Evolutionary conservation across 1,140 invertebrate genomes (phyloP).

Genomic region (Neodiprion fabricii): DNA sequence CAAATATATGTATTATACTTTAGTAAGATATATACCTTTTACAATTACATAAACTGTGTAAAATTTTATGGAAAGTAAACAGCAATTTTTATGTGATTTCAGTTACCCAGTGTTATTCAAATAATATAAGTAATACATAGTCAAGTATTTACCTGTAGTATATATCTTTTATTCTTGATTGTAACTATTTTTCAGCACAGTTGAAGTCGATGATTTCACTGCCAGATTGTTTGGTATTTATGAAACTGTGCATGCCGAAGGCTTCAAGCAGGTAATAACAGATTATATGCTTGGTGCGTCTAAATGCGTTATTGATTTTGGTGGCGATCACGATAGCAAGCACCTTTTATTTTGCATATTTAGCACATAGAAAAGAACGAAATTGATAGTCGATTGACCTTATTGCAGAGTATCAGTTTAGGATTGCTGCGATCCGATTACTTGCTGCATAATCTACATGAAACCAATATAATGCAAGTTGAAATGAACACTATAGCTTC

Average conservation of each 20-base stretch:
- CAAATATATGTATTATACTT: too few relatives aligned
- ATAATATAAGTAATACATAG: too few relatives aligned
- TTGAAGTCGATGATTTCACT: constrained; percentile 88
- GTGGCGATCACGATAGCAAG: too few relatives aligned
- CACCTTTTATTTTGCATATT: too few relatives aligned
- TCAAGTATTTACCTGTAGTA: constrained; percentile 8
- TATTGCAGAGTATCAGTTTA: constrained; percentile 61
- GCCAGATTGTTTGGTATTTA: constrained; percentile 82
- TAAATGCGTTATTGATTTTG: too few relatives aligned
- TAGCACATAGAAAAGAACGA: too few relatives aligned
- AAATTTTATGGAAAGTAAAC: too few relatives aligned
- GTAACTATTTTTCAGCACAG: constrained; percentile 66
- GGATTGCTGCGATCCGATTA: constrained; percentile 80
- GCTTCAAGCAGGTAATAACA: constrained; percentile 70
- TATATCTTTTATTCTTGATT: neutral
- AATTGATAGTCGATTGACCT: constrained; percentile 17
- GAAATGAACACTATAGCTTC: constrained; percentile 79
- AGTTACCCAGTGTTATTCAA: too few relatives aligned
- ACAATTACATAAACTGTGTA: too few relatives aligned
- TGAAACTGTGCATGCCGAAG: constrained; percentile 76
- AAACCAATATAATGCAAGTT: constrained; percentile 73
- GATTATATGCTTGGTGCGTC: too few relatives aligned
- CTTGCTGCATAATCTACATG: constrained; percentile 68
- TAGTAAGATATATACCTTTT: too few relatives aligned
- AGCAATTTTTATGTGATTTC: too few relatives aligned